phyloP scores from a whole-genome alignment of 2,888 invertebrate species.

The Venustoraphidia nigricollis region DNA sequence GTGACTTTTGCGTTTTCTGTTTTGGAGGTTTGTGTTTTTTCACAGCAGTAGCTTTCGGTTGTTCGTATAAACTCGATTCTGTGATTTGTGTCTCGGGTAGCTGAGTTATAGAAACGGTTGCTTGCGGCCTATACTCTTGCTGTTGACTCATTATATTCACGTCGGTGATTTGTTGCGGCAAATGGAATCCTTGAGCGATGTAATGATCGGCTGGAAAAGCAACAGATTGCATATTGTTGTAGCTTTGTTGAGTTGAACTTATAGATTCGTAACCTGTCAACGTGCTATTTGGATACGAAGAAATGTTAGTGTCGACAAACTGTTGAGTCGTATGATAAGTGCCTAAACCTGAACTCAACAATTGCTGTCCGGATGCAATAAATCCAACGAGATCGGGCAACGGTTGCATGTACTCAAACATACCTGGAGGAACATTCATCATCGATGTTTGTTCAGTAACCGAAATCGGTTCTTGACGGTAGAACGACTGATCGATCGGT shows the following conservation, averaged over 20 bases:
- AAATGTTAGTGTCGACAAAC: conserved; percentile 8
- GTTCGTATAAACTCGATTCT: neutral
- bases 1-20: neutral
- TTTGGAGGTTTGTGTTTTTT: neutral
- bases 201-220: conserved; percentile 20
- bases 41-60: conserved; percentile 6
- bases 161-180: conserved; percentile 14
- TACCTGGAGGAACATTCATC: conserved; percentile 15
- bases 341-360: conserved; percentile 31
- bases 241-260: neutral
- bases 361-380: conserved; percentile 29
- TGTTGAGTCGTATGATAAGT: conserved; percentile 24
- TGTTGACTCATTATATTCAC: neutral
- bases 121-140: neutral
- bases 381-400: conserved; percentile 33
- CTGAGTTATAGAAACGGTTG: neutral
- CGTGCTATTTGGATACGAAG: conserved; percentile 6
- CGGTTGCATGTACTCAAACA: conserved; percentile 31
- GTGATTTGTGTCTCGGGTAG: conserved; percentile 5
- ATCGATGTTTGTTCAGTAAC: too few relatives aligned
- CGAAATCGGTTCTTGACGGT: too few relatives aligned
- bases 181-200: conserved; percentile 18
- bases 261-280: conserved; percentile 5
- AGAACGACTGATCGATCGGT: too few relatives aligned
- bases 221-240: conserved; percentile 11